Conservation (phyloP, 2,888 invertebrate genomes). For the Orthosia gracilis region DNA sequence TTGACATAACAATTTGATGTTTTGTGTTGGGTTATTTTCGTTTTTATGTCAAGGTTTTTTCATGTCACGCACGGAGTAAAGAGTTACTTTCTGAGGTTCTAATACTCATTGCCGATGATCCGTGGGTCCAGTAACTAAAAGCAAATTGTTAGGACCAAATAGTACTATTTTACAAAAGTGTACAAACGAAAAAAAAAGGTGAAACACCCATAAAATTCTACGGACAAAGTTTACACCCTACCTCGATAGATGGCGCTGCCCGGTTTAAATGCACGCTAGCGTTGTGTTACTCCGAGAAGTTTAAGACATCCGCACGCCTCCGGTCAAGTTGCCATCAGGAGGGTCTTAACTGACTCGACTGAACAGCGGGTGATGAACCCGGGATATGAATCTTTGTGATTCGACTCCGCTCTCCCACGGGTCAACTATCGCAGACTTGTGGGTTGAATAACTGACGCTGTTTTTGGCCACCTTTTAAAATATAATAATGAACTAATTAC, state of each 20-base stretch:
- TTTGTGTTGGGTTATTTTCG: conserved; percentile 49
- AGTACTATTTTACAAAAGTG: too few relatives aligned
- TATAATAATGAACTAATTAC: not conserved
- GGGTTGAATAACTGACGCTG: conserved; percentile 81
- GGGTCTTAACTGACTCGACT: conserved; percentile 90
- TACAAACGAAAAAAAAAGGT: not conserved
- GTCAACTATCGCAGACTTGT: conserved; percentile 83
- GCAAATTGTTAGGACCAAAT: not conserved
- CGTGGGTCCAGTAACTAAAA: not conserved
- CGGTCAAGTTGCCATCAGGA: conserved; percentile 75
- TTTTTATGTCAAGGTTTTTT: conserved; percentile 35
- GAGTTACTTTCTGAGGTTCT: conserved; percentile 16
- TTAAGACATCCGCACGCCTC: not conserved
- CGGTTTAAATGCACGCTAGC: conserved; percentile 67
- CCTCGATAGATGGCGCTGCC: conserved; percentile 70
- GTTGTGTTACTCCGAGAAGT: conserved; percentile 44
- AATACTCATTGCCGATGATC: not conserved
- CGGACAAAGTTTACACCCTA: not conserved
- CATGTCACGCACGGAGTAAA: not conserved
- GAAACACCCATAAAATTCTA: not conserved
- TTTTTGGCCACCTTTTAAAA: conserved; percentile 74
- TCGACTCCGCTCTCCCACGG: conserved; percentile 77
- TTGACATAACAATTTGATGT: conserved; percentile 67
- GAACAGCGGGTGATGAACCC: conserved; percentile 88
- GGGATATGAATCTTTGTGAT: conserved; percentile 80